Evolutionary conservation across 2,888 invertebrate genomes (phyloP).

Genomic region (Cephus runcator): DNA sequence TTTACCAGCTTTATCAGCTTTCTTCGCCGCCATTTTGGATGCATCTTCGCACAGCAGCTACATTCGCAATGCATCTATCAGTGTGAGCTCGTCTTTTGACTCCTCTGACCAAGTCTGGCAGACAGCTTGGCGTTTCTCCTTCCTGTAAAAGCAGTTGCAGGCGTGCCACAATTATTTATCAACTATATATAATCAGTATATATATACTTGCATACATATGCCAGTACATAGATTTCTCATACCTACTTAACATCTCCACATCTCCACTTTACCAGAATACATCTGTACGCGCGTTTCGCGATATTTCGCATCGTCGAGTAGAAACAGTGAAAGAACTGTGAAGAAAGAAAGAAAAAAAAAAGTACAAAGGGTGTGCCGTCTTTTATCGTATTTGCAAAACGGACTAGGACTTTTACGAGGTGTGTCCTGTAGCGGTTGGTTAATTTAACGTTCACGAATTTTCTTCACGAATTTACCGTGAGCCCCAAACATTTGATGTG

Average conservation of each 20-base stretch:
- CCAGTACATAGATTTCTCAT: neutral
- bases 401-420: neutral
- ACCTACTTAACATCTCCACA: neutral
- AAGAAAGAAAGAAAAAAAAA: neutral
- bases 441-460: neutral
- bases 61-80: neutral
- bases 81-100: neutral
- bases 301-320: neutral
- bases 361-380: neutral
- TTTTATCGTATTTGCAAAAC: neutral
- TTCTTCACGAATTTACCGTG: neutral
- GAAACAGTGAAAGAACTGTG: neutral
- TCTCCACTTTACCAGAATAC: neutral
- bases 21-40: neutral
- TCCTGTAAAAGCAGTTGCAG: conserved; percentile 50
- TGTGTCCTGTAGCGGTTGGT: neutral
- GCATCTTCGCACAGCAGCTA: neutral
- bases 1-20: neutral
- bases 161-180: conserved; percentile 29
- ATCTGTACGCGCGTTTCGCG: neutral
- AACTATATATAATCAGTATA: neutral
- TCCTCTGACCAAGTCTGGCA: conserved; percentile 22
- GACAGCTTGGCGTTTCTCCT: conserved; percentile 53
- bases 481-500: neutral
- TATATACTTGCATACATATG: neutral